These are phyloP conservation scores for Pimpla rufipes DNA, from an alignment of 2,888 invertebrate species.

Conservation along the genomic window DNA sequence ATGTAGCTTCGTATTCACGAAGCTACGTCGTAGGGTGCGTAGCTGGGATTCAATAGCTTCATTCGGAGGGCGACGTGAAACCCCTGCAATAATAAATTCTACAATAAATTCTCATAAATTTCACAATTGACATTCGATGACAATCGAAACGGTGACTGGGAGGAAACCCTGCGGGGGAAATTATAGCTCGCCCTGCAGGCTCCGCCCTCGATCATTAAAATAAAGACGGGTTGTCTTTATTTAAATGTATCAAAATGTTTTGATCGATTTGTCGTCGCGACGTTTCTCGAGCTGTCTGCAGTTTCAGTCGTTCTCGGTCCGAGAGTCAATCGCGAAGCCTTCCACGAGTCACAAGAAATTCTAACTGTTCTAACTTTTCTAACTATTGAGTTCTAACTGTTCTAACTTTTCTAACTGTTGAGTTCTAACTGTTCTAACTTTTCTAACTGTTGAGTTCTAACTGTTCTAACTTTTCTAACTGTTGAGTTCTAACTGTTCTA, in stretches of 20 bases:
- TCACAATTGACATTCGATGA: neutral
- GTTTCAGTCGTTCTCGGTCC: neutral
- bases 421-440: too few species aligned
- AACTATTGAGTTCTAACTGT: too few species aligned
- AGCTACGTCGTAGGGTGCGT: neutral
- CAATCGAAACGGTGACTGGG: neutral
- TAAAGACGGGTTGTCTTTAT: neutral
- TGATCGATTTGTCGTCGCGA: conserved; percentile 11
- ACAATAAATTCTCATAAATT: neutral
- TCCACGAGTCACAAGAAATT: neutral
- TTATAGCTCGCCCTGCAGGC: neutral
- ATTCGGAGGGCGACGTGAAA: too few species aligned
- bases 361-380: too few species aligned
- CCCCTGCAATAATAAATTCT: neutral
- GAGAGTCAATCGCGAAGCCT: neutral
- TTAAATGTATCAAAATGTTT: neutral
- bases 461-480: too few species aligned
- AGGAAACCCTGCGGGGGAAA: neutral
- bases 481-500: too few species aligned
- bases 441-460: too few species aligned
- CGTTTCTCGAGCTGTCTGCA: neutral
- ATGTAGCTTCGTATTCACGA: neutral
- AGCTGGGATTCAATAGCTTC: neutral
- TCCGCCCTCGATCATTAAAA: neutral
- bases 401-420: too few species aligned